Percentiles rank a stretch among this genome's conserved stretches.
These are phyloP conservation scores for Psilopogon haemacephalus DNA, from an alignment of 2,113 vertebrate genomes.

Conservation along the genomic window DNA sequence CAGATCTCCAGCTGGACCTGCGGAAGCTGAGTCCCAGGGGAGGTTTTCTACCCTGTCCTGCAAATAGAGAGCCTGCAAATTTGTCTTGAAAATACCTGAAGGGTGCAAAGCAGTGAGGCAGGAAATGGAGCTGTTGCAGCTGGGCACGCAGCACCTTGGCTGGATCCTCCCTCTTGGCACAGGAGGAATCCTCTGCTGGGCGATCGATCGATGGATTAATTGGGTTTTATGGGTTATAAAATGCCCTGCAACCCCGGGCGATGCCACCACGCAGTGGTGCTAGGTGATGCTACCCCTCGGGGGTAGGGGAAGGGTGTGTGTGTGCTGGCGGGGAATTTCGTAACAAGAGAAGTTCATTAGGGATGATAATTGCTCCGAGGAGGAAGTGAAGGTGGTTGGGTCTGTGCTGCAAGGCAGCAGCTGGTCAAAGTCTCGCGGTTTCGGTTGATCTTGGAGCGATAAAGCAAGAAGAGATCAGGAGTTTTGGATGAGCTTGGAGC, in stretches of 20 bases:
- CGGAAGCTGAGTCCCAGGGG: not conserved
- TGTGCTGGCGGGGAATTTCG: not conserved
- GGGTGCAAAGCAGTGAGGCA: too few species aligned
- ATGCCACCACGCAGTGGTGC: accelerated
- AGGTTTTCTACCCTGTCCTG: too few species aligned
- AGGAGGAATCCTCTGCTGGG: not conserved
- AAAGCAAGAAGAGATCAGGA: not conserved
- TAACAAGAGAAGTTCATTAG: accelerated
- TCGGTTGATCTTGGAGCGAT: accelerated
- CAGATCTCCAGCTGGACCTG: not conserved
- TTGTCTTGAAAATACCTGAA: not conserved
- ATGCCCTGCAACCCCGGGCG: accelerated
- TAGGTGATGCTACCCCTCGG: too few species aligned
- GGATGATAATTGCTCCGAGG: not conserved
- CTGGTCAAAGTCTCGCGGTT: accelerated
- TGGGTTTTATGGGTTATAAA: not conserved
- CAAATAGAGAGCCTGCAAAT: not conserved
- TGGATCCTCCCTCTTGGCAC: not conserved
- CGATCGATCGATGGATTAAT: not conserved
- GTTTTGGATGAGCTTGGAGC: accelerated
- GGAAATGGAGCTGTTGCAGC: not conserved
- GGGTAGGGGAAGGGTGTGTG: too few species aligned
- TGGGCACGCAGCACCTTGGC: not conserved
- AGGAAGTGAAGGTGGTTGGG: not conserved
- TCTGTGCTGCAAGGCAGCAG: accelerated